Evolutionary conservation across 1,140 invertebrate genomes (phyloP), one percentile per base, ranked within the genome.

Genomic region (Drosophila ananassae): DNA sequence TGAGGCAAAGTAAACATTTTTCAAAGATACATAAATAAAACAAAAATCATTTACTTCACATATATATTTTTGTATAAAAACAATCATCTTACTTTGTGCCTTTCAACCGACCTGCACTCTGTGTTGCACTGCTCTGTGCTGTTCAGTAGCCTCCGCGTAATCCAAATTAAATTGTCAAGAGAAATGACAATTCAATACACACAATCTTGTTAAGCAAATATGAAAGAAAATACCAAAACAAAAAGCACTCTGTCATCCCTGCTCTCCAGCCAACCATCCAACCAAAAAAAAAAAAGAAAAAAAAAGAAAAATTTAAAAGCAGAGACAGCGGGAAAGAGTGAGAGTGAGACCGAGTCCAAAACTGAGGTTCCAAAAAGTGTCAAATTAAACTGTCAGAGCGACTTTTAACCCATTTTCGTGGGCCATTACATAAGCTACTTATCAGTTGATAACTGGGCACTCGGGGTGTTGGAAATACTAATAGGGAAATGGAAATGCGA

Each of bases 131-230:
- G 32, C 25, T 30, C 53, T 25, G 56, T 48, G 51, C 58, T 55
- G 61, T 85, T 73, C 80, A 76, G 81, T 87, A 87, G 81, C 81
- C 59, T 73, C 71, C 41, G 76, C 83, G 83, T 89, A 89, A 89
- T 89, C 83, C 83, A 89, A 89, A 89, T 89, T 89, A 89, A 89
- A 89, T 89, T 89, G 83, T 89, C 83, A 89, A 89, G 59, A 79
- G 84, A 89, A 89, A 89, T 89, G 83, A 89, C 83, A 87, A 87
- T 89, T 87, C 83, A 87, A 87, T 89, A 82, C 80, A 61, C 67
- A 73, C 81, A 83, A 87, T 89, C 83, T 87, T 68, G 83, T 87
- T 87, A 89, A 87, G 75, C 62, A 77, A 84, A 79, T 73, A 72
- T 75, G 54, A 79, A 79, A 69, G 72, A 83, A 78, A 81, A 81